Percentiles rank a stretch among this genome's conserved stretches.
Evolutionary conservation across 64 coral and sea anemone genomes (phyloP).

Genomic region (Montipora capricornis): DNA sequence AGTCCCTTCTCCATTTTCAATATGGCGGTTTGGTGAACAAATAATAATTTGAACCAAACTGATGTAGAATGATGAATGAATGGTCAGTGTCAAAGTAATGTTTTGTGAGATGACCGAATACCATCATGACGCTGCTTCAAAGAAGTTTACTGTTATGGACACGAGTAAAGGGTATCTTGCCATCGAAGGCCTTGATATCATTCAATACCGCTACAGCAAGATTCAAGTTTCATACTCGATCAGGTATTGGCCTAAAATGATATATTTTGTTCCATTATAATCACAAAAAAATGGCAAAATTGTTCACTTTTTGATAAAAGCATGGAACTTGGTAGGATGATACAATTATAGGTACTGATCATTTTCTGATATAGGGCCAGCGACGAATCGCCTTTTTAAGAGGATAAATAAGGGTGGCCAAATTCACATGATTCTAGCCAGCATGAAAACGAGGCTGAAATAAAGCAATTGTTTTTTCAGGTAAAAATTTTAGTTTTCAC

Average conservation of each 20-base stretch:
- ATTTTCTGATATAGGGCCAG: too few relatives aligned
- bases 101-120: neutral
- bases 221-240: neutral
- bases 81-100: neutral
- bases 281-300: too few relatives aligned
- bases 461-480: too few relatives aligned
- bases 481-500: too few relatives aligned
- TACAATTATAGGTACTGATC: too few relatives aligned
- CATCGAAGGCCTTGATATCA: neutral
- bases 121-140: neutral
- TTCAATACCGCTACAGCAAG: neutral
- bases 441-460: too few relatives aligned
- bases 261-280: too few relatives aligned
- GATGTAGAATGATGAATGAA: neutral
- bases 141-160: conserved; percentile 1
- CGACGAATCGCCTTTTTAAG: too few relatives aligned
- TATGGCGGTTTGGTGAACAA: neutral
- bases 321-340: too few relatives aligned
- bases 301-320: too few relatives aligned
- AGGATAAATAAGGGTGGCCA: too few relatives aligned
- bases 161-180: neutral
- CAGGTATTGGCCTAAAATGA: neutral
- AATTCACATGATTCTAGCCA: too few relatives aligned
- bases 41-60: neutral
- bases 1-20: neutral